Conservation (phyloP, 2,888 invertebrate species). For the Hemaris fuciformis region DNA sequence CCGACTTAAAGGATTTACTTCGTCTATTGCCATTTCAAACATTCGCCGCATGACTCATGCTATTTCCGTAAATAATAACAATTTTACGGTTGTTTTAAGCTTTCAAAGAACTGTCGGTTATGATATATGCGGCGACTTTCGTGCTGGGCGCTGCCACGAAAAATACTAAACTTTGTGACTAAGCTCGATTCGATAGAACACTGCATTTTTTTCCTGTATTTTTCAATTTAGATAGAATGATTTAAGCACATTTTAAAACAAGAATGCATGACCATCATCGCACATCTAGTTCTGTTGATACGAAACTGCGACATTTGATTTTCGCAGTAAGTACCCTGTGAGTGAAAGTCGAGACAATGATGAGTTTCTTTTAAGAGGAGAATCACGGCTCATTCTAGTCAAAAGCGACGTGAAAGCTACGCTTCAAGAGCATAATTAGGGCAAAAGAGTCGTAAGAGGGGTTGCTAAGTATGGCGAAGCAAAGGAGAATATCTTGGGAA, state of each 20-base stretch:
- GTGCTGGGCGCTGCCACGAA: no score
- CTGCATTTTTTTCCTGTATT: no score
- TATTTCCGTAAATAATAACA: background rate
- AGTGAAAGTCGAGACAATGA: background rate
- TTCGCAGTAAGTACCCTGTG: no score
- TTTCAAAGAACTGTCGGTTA: background rate
- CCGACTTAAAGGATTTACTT: conserved; percentile 25
- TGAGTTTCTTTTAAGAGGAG: background rate
- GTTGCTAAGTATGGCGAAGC: background rate
- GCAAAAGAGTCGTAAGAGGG: background rate
- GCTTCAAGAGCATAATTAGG: background rate
- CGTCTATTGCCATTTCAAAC: conserved; percentile 20
- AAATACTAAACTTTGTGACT: no score
- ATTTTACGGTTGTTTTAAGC: background rate
- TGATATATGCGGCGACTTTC: no score
- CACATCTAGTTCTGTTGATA: no score
- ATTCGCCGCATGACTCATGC: background rate
- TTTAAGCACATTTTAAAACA: no score
- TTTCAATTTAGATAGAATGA: no score
- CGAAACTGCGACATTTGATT: no score
- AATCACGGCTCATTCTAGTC: background rate
- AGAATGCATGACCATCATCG: no score
- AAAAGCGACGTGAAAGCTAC: background rate
- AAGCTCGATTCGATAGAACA: no score
- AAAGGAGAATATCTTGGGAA: background rate